phyloP scores from a whole-genome alignment of 2,113 vertebrate genomes.

The Silurus asotus region DNA sequence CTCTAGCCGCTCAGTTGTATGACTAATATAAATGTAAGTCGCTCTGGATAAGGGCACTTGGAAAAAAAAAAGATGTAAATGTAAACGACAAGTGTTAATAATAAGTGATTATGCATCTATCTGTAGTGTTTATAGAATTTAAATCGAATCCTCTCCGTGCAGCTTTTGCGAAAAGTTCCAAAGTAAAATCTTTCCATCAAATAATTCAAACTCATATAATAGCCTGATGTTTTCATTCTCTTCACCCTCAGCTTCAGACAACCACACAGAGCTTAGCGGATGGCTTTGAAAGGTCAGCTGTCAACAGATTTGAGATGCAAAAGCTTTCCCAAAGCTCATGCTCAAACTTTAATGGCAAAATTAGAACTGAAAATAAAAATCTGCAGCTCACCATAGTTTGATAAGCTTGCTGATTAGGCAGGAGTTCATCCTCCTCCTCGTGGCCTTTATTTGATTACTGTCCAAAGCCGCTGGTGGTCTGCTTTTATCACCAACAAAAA shows the following conservation, averaged over 20 bases:
- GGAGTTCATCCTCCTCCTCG: background rate
- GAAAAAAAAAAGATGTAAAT: too few relatives aligned
- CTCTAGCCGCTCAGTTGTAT: too few relatives aligned
- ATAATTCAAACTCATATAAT: background rate
- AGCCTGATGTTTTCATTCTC: background rate
- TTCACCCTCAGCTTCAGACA: background rate
- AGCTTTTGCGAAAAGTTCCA: background rate
- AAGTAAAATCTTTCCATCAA: background rate
- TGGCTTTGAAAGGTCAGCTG: constrained; percentile 22
- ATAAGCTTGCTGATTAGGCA: background rate
- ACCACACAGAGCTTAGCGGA: background rate
- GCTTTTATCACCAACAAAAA: background rate
- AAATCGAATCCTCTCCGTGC: background rate
- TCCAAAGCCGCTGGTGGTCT: background rate
- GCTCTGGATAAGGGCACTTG: too few relatives aligned
- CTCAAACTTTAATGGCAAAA: background rate
- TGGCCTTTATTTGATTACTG: background rate
- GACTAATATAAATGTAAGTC: too few relatives aligned
- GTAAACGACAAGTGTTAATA: too few relatives aligned
- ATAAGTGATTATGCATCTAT: too few relatives aligned
- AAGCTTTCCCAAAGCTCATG: background rate
- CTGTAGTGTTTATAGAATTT: background rate
- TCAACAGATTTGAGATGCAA: background rate
- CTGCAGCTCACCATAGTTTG: background rate
- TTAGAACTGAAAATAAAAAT: background rate